A percentile compares a stretch with the other conserved stretches of the same genome.
These are phyloP conservation scores for Himalopsyche phryganea DNA, from an alignment of 1,140 invertebrate genomes.

Conservation along the genomic window DNA sequence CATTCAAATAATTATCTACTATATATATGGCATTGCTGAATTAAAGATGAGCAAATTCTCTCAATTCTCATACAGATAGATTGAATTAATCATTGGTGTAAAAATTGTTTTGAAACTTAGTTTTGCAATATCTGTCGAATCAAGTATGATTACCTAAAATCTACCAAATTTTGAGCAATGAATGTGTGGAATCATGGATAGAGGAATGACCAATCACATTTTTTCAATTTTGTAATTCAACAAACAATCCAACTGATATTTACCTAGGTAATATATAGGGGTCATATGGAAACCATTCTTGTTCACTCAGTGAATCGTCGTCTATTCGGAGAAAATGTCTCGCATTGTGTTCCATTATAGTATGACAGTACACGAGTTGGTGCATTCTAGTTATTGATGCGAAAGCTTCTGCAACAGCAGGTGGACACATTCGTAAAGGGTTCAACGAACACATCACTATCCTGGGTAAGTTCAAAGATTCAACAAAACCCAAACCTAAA, in stretches of 20 bases:
- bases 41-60: too few relatives aligned
- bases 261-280: slow-evolving; percentile 47
- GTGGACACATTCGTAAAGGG: slow-evolving; percentile 75
- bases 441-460: slow-evolving; percentile 82
- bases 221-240: too few relatives aligned
- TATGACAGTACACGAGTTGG: slow-evolving; percentile 89
- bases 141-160: too few relatives aligned
- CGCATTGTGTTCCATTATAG: slow-evolving; percentile 82
- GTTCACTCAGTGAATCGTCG: slow-evolving; percentile 33
- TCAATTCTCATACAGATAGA: too few relatives aligned
- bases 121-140: too few relatives aligned
- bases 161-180: too few relatives aligned
- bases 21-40: too few relatives aligned
- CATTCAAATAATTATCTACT: neutral
- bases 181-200: too few relatives aligned
- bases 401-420: slow-evolving; percentile 77
- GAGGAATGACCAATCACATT: too few relatives aligned
- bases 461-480: slow-evolving; percentile 76
- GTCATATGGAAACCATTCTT: slow-evolving; percentile 52
- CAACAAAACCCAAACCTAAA: slow-evolving; percentile 73
- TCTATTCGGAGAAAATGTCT: slow-evolving; percentile 59
- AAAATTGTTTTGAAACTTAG: too few relatives aligned
- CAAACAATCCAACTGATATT: too few relatives aligned
- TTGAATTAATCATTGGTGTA: too few relatives aligned
- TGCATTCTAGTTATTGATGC: slow-evolving; percentile 79